Conservation (phyloP, 1,140 invertebrate species). For the Drosophila sp. region DNA sequence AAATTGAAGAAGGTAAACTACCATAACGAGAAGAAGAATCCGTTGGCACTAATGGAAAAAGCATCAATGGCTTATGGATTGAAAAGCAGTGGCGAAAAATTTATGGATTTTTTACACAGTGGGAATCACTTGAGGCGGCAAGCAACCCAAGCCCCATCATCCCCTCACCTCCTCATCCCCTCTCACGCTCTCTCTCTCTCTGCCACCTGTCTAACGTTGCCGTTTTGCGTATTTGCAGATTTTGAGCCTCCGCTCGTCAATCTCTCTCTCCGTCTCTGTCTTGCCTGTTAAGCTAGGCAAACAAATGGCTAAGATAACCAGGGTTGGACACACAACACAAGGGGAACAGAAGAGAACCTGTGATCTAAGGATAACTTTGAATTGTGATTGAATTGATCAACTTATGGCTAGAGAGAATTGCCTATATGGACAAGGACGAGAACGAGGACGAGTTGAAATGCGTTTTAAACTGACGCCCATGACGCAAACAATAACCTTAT, state of each 20-base stretch:
- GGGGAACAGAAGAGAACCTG: too few relatives aligned
- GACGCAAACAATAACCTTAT: conserved; percentile 81
- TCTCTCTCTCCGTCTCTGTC: not conserved
- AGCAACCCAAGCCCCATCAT: not conserved
- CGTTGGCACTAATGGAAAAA: conserved; percentile 74
- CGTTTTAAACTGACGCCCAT: conserved; percentile 74
- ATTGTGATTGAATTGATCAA: not conserved
- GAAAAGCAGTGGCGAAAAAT: conserved; percentile 64
- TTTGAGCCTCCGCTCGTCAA: conserved; percentile 16
- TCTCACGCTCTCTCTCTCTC: conserved; percentile 7
- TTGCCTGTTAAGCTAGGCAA: conserved; percentile 16
- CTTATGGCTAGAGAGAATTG: conserved; percentile 15
- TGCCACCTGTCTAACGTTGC: conserved; percentile 19
- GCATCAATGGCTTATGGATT: conserved; percentile 78
- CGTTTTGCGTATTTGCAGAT: conserved; percentile 53
- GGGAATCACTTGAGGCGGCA: conserved; percentile 7
- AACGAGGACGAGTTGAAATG: conserved; percentile 12
- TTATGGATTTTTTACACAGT: conserved; percentile 68
- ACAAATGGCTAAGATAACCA: conserved; percentile 65
- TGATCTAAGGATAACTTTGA: too few relatives aligned
- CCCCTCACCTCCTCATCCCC: conserved; percentile 15
- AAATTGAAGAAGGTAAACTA: conserved; percentile 27
- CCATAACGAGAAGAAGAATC: conserved; percentile 29
- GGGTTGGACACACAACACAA: conserved; percentile 13
- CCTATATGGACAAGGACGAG: conserved; percentile 29